These are phyloP conservation scores for Meteorus cinctellus DNA, from an alignment of 2,888 invertebrate genomes.

Conservation along the genomic window DNA sequence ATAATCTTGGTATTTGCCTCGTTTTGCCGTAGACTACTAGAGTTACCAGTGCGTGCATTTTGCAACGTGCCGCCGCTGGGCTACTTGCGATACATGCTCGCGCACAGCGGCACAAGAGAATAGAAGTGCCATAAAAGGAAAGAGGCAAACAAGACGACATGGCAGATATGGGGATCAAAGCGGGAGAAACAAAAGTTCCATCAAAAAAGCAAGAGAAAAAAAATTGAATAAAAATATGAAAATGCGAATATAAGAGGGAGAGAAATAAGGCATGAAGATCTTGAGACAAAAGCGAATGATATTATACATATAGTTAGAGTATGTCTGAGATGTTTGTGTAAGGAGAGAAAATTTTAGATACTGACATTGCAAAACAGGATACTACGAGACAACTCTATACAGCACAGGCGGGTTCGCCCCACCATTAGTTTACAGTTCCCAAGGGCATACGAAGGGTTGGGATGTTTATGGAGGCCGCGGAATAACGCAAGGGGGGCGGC, in stretches of 20 bases:
- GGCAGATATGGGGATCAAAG: conserved; percentile 18
- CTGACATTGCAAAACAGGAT: conserved; percentile 44
- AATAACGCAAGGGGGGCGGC: conserved; percentile 55
- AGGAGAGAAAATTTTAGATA: conserved; percentile 42
- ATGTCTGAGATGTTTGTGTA: conserved; percentile 12
- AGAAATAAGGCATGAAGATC: background rate
- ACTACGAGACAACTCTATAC: conserved; percentile 57
- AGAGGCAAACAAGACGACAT: conserved; percentile 9
- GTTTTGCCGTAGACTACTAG: conserved; percentile 18
- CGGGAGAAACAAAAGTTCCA: background rate
- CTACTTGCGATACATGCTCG: background rate
- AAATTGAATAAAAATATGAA: conserved; percentile 15
- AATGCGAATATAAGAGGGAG: background rate
- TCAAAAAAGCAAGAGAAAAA: background rate
- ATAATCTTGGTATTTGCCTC: conserved; percentile 49
- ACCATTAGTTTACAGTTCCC: conserved; percentile 70
- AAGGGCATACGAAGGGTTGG: conserved; percentile 63
- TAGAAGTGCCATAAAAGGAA: conserved; percentile 17
- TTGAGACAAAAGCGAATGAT: conserved; percentile 14
- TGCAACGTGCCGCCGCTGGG: conserved; percentile 10
- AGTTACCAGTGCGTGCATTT: background rate
- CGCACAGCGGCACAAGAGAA: background rate
- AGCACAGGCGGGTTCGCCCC: conserved; percentile 44
- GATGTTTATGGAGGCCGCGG: conserved; percentile 58
- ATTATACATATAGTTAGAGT: conserved; percentile 7